Evolutionary conservation across 64 coral and sea anemone species (phyloP).

Genomic region (Porites australiensis): DNA sequence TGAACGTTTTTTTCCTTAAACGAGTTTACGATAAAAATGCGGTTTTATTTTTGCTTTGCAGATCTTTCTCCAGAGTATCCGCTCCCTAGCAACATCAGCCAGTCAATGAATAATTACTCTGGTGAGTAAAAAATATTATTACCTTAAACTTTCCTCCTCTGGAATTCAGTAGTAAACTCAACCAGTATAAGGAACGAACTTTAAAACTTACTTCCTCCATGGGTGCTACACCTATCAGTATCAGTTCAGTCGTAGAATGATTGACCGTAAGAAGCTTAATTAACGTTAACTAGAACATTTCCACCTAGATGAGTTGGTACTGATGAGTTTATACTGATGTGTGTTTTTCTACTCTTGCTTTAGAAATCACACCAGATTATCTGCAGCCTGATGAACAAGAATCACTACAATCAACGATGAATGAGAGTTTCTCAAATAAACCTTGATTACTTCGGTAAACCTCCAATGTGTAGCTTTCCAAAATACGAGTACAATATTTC

Average conservation of each 20-base stretch:
- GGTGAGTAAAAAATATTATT: background rate
- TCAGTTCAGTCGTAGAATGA: background rate
- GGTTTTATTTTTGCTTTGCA: slow-evolving; percentile 4
- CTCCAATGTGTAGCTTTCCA: background rate
- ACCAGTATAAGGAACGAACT: background rate
- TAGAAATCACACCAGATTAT: background rate
- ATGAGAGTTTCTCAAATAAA: background rate
- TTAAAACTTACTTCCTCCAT: background rate
- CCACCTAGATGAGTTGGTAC: background rate
- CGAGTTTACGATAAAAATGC: background rate
- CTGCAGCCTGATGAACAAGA: background rate
- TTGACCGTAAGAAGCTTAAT: too few relatives aligned
- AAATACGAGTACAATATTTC: background rate
- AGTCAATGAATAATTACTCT: background rate
- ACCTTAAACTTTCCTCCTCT: too few relatives aligned
- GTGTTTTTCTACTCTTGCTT: background rate
- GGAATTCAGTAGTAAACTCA: background rate
- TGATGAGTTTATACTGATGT: too few relatives aligned
- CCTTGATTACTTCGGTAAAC: background rate
- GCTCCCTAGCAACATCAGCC: background rate
- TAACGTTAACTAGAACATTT: too few relatives aligned
- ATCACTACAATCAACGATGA: too few relatives aligned
- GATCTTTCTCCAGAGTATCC: too few relatives aligned
- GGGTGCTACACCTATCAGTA: background rate
- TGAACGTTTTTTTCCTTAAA: background rate